phyloP scores from a whole-genome alignment of 2,113 vertebrate species.

The Calidris pugnax region DNA sequence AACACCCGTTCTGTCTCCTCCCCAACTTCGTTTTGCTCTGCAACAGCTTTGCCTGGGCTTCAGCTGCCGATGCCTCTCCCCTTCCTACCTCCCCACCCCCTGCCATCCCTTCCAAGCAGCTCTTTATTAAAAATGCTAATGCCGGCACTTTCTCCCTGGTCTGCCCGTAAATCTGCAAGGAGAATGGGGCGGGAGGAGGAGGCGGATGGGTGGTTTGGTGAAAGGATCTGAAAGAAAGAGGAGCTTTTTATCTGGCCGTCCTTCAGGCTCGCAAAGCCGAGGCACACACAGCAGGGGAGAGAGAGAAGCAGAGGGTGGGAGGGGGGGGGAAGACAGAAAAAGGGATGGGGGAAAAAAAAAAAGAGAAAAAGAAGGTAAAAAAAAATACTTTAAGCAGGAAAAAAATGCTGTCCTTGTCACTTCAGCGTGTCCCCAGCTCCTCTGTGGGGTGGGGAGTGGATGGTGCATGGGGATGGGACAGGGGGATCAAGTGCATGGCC shows the following conservation, averaged over 20 bases:
- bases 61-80: not conserved
- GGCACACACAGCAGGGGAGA: slow-evolving; percentile 12
- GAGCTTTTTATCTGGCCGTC: slow-evolving; percentile 64
- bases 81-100: not conserved
- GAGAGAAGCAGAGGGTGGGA: not conserved
- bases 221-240: slow-evolving; percentile 52
- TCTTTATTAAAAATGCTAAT: slow-evolving; percentile 77
- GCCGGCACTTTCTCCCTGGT: slow-evolving; percentile 54
- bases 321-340: not conserved
- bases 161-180: slow-evolving; percentile 41
- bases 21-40: not conserved
- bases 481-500: not conserved
- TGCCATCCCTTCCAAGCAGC: slow-evolving; percentile 37
- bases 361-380: not conserved
- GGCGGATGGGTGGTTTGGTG: slow-evolving; percentile 19
- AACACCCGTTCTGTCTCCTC: accelerated
- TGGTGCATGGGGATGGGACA: not conserved
- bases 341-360: not conserved
- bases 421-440: not conserved
- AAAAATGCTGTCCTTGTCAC: slow-evolving; percentile 55
- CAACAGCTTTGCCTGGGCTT: not conserved
- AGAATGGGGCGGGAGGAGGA: slow-evolving; percentile 24
- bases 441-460: not conserved
- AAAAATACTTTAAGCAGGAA: slow-evolving; percentile 23
- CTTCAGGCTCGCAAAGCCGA: slow-evolving; percentile 23